These are phyloP conservation scores for Epinotia brunnichana DNA, from an alignment of 2,888 invertebrate species.

Conservation along the genomic window DNA sequence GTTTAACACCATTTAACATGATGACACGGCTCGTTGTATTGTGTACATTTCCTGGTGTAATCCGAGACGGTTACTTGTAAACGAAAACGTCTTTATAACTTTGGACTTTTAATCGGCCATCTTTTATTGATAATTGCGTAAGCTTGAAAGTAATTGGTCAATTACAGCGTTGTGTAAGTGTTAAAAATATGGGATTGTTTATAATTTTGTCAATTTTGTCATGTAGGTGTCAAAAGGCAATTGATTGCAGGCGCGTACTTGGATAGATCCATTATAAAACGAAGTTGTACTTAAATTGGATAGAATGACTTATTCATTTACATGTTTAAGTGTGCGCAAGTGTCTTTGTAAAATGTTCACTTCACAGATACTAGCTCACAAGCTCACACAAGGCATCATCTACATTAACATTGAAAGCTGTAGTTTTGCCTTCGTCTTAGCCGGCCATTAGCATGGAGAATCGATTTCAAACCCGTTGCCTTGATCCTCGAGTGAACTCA, in stretches of 20 bases:
- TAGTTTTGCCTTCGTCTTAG: slow-evolving; percentile 1
- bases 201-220: slow-evolving; percentile 9
- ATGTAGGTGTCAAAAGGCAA: slow-evolving; percentile 10
- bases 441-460: slow-evolving; percentile 32
- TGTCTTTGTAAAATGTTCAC: not conserved
- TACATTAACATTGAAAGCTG: slow-evolving; percentile 12
- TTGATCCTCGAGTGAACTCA: slow-evolving; percentile 41
- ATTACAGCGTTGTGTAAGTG: slow-evolving; percentile 35
- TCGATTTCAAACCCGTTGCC: slow-evolving; percentile 34
- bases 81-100: slow-evolving; percentile 26
- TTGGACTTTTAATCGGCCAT: slow-evolving; percentile 20
- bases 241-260: not conserved
- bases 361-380: not conserved
- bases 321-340: too few relatives aligned
- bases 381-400: not conserved
- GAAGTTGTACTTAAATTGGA: too few relatives aligned
- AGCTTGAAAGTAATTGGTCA: slow-evolving; percentile 30
- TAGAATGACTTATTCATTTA: too few relatives aligned
- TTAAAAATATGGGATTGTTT: slow-evolving; percentile 16
- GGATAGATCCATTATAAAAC: not conserved
- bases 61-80: slow-evolving; percentile 28
- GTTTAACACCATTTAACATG: slow-evolving; percentile 21
- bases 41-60: slow-evolving; percentile 39
- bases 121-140: slow-evolving; percentile 38
- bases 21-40: slow-evolving; percentile 41